A percentile compares a stretch with the other conserved stretches of the same genome.
phyloP scores from a whole-genome alignment of 1,140 invertebrate species.

The Paraescarpia echinospica region DNA sequence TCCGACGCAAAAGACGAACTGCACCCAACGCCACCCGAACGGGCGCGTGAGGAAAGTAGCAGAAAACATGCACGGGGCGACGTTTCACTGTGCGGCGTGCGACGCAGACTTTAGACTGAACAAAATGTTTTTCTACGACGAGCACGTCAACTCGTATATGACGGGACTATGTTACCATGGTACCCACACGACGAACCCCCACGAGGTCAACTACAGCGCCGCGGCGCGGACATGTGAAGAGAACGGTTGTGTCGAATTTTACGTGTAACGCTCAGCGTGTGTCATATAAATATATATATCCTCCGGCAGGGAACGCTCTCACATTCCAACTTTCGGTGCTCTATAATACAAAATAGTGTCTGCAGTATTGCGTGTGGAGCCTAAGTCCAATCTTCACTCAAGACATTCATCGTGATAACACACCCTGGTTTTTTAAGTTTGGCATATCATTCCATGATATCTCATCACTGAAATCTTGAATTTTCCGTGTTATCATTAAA shows the following conservation, averaged over 20 bases:
- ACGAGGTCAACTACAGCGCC: neutral
- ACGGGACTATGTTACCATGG: conserved; percentile 2
- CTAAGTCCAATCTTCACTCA: too few relatives aligned
- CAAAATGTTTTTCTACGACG: conserved; percentile 1
- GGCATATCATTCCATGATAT: too few relatives aligned
- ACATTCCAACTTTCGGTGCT: neutral
- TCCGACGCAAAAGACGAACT: neutral
- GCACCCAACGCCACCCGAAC: conserved; percentile 8
- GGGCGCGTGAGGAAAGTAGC: neutral
- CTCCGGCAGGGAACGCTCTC: too few relatives aligned
- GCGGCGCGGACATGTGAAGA: conserved; percentile 10
- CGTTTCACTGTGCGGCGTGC: conserved; percentile 3
- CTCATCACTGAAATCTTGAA: too few relatives aligned
- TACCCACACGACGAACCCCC: conserved; percentile 15
- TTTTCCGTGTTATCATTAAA: too few relatives aligned
- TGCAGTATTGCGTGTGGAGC: neutral
- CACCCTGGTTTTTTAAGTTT: too few relatives aligned
- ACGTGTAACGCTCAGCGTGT: conserved; percentile 1
- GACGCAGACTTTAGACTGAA: neutral
- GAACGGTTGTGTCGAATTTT: conserved; percentile 16
- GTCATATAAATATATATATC: neutral
- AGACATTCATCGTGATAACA: too few relatives aligned
- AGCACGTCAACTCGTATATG: conserved; percentile 12
- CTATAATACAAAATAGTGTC: neutral
- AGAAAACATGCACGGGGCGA: neutral